phyloP scores from a whole-genome alignment of 2,888 invertebrate species.

The Ischnura elegans region DNA sequence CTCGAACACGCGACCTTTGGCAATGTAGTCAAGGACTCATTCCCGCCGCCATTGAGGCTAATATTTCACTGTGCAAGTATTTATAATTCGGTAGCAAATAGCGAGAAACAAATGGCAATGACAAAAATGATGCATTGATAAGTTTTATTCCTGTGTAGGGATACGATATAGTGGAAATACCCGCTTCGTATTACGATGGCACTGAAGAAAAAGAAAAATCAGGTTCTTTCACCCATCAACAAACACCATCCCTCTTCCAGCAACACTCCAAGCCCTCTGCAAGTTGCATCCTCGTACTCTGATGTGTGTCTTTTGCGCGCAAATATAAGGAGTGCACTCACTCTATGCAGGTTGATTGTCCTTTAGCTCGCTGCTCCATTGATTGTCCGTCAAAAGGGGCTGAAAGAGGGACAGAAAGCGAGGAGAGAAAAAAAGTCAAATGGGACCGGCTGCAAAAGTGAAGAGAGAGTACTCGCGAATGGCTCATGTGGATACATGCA shows the following conservation, averaged over 20 bases:
- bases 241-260: neutral
- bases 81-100: too few species aligned
- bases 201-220: neutral
- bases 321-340: neutral
- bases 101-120: too few species aligned
- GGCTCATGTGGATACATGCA: neutral
- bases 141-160: too few species aligned
- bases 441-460: neutral
- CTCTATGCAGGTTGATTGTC: neutral
- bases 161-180: too few species aligned
- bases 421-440: neutral
- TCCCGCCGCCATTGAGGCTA: too few species aligned
- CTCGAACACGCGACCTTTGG: too few species aligned
- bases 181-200: too few species aligned
- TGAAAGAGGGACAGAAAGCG: too few species aligned
- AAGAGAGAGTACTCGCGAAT: neutral
- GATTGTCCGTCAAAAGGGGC: constrained; percentile 22
- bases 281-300: neutral
- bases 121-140: too few species aligned
- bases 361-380: neutral
- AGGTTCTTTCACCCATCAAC: neutral
- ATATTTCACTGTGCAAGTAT: too few species aligned
- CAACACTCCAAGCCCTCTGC: neutral
- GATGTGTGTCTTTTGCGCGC: neutral
- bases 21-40: too few species aligned